Conservation (phyloP, 2,113 vertebrate genomes). For the Bos indicus region DNA sequence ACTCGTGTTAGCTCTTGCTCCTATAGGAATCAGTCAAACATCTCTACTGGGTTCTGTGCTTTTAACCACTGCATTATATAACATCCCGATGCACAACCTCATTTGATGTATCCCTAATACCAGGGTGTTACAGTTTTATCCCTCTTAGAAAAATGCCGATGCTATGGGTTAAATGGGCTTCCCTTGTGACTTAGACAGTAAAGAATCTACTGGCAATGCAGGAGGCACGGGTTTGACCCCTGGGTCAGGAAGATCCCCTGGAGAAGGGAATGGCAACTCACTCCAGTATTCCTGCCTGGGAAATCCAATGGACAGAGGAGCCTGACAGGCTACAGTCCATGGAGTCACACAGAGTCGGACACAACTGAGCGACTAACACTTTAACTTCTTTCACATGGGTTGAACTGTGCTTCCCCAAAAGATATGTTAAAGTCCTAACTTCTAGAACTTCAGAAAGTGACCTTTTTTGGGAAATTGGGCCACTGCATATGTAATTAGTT, state of each 20-base stretch:
- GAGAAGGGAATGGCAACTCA: background rate
- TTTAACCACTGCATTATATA: background rate
- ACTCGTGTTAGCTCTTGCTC: background rate
- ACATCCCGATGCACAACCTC: background rate
- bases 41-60: background rate
- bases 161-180: background rate
- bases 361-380: background rate
- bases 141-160: background rate
- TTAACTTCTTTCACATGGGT: background rate
- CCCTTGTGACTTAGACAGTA: background rate
- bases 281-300: background rate
- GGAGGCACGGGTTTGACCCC: background rate
- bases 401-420: background rate
- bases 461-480: background rate
- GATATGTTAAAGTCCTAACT: background rate
- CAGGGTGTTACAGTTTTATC: background rate
- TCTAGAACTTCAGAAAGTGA: background rate
- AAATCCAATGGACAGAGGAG: background rate
- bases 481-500: background rate
- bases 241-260: background rate
- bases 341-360: background rate
- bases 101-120: background rate
- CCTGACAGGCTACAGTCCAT: background rate
- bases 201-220: background rate
- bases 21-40: background rate